These are phyloP conservation scores for Brachirus orientalis DNA, from an alignment of 2,113 vertebrate genomes.

Conservation along the genomic window DNA sequence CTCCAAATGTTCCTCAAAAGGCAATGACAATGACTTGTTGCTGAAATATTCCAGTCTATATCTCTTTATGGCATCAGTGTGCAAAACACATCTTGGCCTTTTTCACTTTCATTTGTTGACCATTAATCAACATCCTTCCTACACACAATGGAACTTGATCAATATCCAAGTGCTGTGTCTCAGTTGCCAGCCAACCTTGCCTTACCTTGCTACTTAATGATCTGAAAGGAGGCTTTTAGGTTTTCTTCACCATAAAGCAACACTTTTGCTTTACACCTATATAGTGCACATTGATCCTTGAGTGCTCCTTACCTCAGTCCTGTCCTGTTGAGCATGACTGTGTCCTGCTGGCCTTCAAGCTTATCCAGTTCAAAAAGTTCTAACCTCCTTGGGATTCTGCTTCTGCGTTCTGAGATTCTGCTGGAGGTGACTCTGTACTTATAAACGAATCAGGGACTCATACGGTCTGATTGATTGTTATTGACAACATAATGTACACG, in stretches of 20 bases:
- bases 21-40: constrained; percentile 5
- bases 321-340: background rate
- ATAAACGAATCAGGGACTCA: background rate
- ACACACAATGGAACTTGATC: constrained; percentile 23
- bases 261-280: constrained; percentile 18
- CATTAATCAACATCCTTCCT: constrained; percentile 39
- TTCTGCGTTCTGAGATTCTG: background rate
- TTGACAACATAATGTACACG: background rate
- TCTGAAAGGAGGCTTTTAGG: constrained; percentile 24
- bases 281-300: constrained; percentile 16
- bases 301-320: constrained; percentile 6
- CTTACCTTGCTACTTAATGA: constrained; percentile 27
- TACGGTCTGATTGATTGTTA: background rate
- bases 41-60: constrained; percentile 34
- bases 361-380: background rate
- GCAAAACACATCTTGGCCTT: constrained; percentile 13
- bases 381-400: background rate
- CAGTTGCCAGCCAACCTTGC: constrained; percentile 5
- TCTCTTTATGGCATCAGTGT: constrained; percentile 11
- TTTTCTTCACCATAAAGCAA: constrained; percentile 14
- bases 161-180: constrained; percentile 30
- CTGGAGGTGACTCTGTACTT: background rate
- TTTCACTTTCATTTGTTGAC: constrained; percentile 12
- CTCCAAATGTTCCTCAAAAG: constrained; percentile 24
- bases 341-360: background rate